Evolutionary conservation across 1,140 invertebrate genomes (phyloP).

Genomic region (Lepidurus couesii): DNA sequence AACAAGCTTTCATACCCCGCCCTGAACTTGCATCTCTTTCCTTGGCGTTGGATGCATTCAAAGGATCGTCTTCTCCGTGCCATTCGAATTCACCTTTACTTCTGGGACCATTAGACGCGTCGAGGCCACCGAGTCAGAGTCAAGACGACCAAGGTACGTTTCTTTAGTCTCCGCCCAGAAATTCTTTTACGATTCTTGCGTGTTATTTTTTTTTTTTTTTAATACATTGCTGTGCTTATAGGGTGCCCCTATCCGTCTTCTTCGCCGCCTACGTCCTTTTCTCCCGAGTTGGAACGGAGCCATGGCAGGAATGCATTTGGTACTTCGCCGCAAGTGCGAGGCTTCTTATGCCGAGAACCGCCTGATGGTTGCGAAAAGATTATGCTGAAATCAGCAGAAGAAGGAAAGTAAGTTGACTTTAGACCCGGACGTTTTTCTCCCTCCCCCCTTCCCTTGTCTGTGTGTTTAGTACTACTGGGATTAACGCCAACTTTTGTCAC

Average conservation of each 20-base stretch:
- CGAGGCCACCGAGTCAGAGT: constrained; percentile 50
- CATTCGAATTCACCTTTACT: constrained; percentile 55
- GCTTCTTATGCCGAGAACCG: constrained; percentile 74
- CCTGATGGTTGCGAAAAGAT: constrained; percentile 81
- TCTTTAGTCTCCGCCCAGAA: constrained; percentile 37
- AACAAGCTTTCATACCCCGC: neutral
- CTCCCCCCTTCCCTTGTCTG: constrained; percentile 13
- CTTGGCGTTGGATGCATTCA: constrained; percentile 28
- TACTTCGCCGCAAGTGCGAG: constrained; percentile 74
- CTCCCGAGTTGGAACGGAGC: constrained; percentile 34
- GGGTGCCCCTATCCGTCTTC: constrained; percentile 56
- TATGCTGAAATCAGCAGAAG: constrained; percentile 60
- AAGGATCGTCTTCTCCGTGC: constrained; percentile 52
- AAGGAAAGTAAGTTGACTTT: constrained; percentile 50
- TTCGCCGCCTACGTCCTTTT: constrained; percentile 32
- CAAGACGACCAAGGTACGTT: constrained; percentile 49
- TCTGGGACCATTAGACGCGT: constrained; percentile 52
- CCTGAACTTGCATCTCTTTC: neutral
- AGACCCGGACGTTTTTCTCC: neutral
- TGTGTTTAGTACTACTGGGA: constrained; percentile 25
- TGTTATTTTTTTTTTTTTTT: constrained; percentile 36
- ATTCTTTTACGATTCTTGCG: constrained; percentile 34
- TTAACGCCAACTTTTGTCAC: constrained; percentile 30
- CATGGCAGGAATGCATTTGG: constrained; percentile 46
- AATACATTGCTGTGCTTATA: constrained; percentile 40